phyloP scores from a whole-genome alignment of 2,888 invertebrate genomes.

The Hydraecia micacea region DNA sequence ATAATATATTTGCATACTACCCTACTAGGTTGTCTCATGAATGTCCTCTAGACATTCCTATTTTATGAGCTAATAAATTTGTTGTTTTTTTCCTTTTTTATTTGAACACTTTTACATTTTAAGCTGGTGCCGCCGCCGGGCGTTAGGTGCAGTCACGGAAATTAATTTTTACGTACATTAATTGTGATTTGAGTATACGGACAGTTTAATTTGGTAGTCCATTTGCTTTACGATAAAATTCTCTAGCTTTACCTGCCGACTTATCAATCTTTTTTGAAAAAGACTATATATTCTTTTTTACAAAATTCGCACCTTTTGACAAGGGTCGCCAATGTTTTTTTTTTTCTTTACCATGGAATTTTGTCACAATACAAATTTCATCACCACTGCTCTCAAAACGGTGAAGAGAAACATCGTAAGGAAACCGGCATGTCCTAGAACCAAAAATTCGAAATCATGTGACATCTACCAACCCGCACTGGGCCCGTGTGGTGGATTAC shows the following conservation, averaged over 20 bases:
- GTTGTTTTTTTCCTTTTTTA: slow-evolving; percentile 5
- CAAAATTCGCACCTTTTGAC: not conserved
- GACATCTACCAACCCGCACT: too few species aligned
- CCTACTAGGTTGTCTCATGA: not conserved
- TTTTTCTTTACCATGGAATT: not conserved
- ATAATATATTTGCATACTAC: slow-evolving; percentile 51
- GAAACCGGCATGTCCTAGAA: too few species aligned
- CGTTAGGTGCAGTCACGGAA: not conserved
- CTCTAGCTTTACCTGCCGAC: not conserved
- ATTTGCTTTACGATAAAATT: not conserved
- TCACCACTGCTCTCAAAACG: too few species aligned
- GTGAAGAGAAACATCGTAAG: too few species aligned
- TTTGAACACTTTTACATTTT: not conserved
- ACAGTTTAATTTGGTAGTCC: not conserved
- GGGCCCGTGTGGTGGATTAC: too few species aligned
- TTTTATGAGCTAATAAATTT: slow-evolving; percentile 29
- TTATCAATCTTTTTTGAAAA: not conserved
- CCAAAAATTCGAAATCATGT: too few species aligned
- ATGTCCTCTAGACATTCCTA: slow-evolving; percentile 31
- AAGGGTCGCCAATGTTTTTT: not conserved
- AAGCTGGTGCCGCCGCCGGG: too few species aligned
- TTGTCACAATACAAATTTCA: not conserved
- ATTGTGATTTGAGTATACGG: not conserved
- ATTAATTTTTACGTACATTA: not conserved
- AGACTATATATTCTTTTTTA: too few species aligned